Evolutionary conservation across 2,113 vertebrate species (phyloP).

Genomic region (Menidia beryllina): DNA sequence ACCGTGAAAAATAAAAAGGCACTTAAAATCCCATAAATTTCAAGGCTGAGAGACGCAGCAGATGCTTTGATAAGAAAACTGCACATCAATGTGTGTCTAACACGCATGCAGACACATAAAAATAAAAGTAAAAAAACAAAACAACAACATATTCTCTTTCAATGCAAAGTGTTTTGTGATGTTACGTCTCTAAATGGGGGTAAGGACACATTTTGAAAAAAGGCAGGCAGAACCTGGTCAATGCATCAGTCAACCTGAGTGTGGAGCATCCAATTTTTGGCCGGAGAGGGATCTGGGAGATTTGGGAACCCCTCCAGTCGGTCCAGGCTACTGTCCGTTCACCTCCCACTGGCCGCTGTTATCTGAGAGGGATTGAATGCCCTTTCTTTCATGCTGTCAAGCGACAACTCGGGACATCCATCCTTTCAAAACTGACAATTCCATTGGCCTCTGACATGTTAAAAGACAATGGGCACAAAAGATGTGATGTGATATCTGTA

Average conservation of each 20-base stretch:
- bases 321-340: conserved; percentile 51
- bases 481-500: conserved; percentile 9
- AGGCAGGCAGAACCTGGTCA: conserved; percentile 46
- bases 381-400: conserved; percentile 48
- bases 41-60: conserved; percentile 60
- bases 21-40: conserved; percentile 70
- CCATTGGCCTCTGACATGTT: conserved; percentile 33
- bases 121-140: conserved; percentile 39
- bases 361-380: conserved; percentile 61
- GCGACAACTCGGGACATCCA: conserved; percentile 46
- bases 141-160: conserved; percentile 45
- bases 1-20: conserved; percentile 65
- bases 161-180: conserved; percentile 20
- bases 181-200: conserved; percentile 36
- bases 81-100: background rate
- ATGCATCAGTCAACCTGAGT: conserved; percentile 76
- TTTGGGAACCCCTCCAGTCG: conserved; percentile 70
- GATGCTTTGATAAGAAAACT: conserved; percentile 59
- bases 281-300: conserved; percentile 72
- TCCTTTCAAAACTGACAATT: conserved; percentile 54
- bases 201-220: conserved; percentile 60
- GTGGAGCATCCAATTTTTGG: conserved; percentile 78
- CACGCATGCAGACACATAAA: conserved; percentile 2
- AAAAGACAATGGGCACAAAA: conserved; percentile 29
- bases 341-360: conserved; percentile 39